A percentile compares a stretch with the other conserved stretches of the same genome.
These are phyloP conservation scores for Temnothorax longispinosus DNA, from an alignment of 1,140 invertebrate genomes.

Conservation along the genomic window DNA sequence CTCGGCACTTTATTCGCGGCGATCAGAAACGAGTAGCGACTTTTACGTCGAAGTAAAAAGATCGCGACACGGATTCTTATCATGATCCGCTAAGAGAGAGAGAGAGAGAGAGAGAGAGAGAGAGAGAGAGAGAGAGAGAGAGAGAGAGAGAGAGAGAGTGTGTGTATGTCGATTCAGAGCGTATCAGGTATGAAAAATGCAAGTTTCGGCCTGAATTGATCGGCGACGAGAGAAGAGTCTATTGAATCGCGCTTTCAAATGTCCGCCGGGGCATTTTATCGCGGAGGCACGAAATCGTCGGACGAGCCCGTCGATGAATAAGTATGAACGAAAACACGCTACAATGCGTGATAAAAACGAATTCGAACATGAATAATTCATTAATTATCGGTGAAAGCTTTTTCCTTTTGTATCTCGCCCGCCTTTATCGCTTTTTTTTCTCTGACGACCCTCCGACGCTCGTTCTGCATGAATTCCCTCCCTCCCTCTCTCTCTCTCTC, in stretches of 20 bases:
- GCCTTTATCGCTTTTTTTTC: slow-evolving; percentile 33
- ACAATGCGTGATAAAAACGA: slow-evolving; percentile 58
- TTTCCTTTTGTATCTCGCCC: slow-evolving; percentile 38
- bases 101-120: neutral
- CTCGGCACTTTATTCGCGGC: neutral
- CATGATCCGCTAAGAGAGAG: neutral
- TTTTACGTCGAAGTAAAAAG: slow-evolving; percentile 6
- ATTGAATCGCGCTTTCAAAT: slow-evolving; percentile 50
- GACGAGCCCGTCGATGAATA: slow-evolving; percentile 46
- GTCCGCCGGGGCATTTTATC: slow-evolving; percentile 37
- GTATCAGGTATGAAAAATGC: slow-evolving; percentile 39
- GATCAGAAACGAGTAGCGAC: neutral
- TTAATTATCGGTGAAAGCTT: slow-evolving; percentile 49
- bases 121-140: neutral
- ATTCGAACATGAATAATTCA: slow-evolving; percentile 46
- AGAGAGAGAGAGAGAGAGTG: neutral
- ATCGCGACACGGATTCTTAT: slow-evolving; percentile 3
- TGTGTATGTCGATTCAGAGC: neutral
- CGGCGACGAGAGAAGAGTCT: slow-evolving; percentile 36
- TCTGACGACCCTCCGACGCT: slow-evolving; percentile 4
- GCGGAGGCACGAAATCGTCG: slow-evolving; percentile 42
- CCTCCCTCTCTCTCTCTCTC: neutral
- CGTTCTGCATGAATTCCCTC: neutral
- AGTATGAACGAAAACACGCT: slow-evolving; percentile 50
- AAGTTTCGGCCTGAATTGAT: slow-evolving; percentile 29